Evolutionary conservation across 2,888 invertebrate genomes (phyloP), one percentile per base, ranked within the genome.

Genomic region (Allolobophora icterica): DNA sequence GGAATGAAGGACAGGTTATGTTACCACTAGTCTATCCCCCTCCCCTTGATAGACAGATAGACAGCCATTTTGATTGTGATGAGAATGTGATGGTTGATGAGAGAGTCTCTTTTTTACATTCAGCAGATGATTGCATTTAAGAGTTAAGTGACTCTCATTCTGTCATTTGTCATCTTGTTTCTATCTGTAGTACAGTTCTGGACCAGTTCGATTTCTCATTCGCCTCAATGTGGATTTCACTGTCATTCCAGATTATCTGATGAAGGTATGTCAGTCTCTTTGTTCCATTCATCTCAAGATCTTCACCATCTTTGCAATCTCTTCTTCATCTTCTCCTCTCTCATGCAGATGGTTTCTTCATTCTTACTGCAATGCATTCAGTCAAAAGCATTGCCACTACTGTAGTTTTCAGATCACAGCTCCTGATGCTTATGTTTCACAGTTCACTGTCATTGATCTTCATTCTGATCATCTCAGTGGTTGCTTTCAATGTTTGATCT

Each of bases 121-220:
- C n/a, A n/a, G n/a, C n/a, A n/a, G n/a, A n/a, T n/a, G n/a, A n/a
- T n/a, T n/a, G n/a, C n/a, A n/a, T n/a, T n/a, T n/a, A n/a, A n/a
- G n/a, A n/a, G n/a, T n/a, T n/a, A n/a, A n/a, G n/a, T n/a, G n/a
- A n/a, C n/a, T n/a, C n/a, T n/a, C n/a, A n/a, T n/a, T n/a, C 71
- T 71, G 5, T 42, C 42, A 13, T 11, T 42, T 42, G 42, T 52
- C 52, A 13, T 19, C 24, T 5, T 84, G 33, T 58, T 40, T n/a
- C 58, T 34, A 1, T 90, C 89, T 84, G 11, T 52, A 92, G 91
- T 90, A 52, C 35, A 45, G 71, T 58, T 89, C 95, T 92, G 96
- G 96, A 93, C 95, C 96, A 45, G 96, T 97, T 0, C 96, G 96
- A 94, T 97, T 97, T 94, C 94, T 97, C 52, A 97, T 97, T 92